Base-by-base conservation (phyloP, 2,797 vertebrate genomes). In the Gila robusta region DNA sequence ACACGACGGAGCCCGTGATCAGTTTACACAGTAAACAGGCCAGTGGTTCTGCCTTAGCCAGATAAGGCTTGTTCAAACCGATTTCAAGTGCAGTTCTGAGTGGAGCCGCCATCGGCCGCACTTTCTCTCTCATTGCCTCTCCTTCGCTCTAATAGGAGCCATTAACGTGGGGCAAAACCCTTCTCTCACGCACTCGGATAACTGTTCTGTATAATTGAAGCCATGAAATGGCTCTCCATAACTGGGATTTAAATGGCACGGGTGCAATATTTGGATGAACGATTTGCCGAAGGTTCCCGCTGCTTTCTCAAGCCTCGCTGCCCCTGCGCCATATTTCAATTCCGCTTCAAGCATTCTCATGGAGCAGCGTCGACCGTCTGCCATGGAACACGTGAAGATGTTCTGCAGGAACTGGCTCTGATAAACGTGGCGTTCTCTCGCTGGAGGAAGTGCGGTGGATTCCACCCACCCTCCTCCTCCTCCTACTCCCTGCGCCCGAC, bases 61-160 rank as follows among this genome's bases (percentile, higher is more conserved):
- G 91, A 93, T 93, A 93, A 89, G 89, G 90, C 91, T 82, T 91
- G 90, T 92, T 91, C 89, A 93, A 92, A 91, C 89, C 84, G 85
- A 87, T 90, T 89, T 91, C 81, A 82, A 91, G 90, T 87, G 87
- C 81, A 69, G 82, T 87, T 81, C 78, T 88, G 89, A 90, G 89
- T 85, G 88, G 64, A 82, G 66, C 83, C 74, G 59, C 76, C 87
- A 39, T 87, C 54, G 54, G 52, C 67, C 86, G 28, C 32, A 47
- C 66, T 79, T 84, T 62, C 82, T 39, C 37, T 66, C 81, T 62
- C 85, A 56, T 82, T 84, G 41, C 73, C 87, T 87, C 81, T 39
- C 56, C 70, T 82, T 72, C 81, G 44, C 66, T 84, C 89, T 90
- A 89, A 90, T 91, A 89, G 89, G 47, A 71, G 83, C 82, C 87